These are phyloP conservation scores for Oncopodura yosiiana DNA, from an alignment of 1,140 invertebrate species.

Conservation along the genomic window DNA sequence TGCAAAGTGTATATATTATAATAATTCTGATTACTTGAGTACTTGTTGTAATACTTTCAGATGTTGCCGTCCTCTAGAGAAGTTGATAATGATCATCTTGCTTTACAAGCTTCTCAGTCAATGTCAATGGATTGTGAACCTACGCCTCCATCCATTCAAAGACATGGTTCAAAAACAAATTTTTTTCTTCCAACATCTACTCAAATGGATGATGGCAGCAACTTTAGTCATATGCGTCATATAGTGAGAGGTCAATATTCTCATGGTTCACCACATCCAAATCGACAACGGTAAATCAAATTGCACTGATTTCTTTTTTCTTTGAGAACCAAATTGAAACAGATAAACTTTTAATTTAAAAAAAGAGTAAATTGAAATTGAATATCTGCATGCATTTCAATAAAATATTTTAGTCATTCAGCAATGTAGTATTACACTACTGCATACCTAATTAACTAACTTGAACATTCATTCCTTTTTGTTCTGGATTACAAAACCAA, in stretches of 20 bases:
- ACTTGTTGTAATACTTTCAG: conserved; percentile 10
- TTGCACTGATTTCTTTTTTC: too few species aligned
- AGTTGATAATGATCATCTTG: conserved; percentile 55
- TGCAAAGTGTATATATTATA: too few species aligned
- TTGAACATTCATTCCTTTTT: too few species aligned
- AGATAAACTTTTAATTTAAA: too few species aligned
- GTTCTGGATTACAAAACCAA: too few species aligned
- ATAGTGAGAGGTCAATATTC: conserved; percentile 51
- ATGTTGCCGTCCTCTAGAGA: conserved; percentile 43
- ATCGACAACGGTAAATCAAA: conserved; percentile 54
- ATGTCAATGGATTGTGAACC: conserved; percentile 89
- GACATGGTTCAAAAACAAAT: conserved; percentile 82
- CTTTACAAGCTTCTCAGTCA: conserved; percentile 60
- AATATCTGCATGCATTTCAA: too few species aligned
- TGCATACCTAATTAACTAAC: too few species aligned
- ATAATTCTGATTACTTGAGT: too few species aligned
- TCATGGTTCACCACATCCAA: conserved; percentile 63
- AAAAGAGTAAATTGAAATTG: too few species aligned
- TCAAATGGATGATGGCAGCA: conserved; percentile 40
- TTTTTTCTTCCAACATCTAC: conserved; percentile 67
- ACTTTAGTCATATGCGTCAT: conserved; percentile 41
- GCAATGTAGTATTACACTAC: too few species aligned
- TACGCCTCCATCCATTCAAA: conserved; percentile 74
- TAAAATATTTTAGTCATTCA: too few species aligned
- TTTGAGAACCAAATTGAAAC: too few species aligned